Evolutionary conservation across 2,888 invertebrate genomes (phyloP).

Genomic region (Agrotis puta): DNA sequence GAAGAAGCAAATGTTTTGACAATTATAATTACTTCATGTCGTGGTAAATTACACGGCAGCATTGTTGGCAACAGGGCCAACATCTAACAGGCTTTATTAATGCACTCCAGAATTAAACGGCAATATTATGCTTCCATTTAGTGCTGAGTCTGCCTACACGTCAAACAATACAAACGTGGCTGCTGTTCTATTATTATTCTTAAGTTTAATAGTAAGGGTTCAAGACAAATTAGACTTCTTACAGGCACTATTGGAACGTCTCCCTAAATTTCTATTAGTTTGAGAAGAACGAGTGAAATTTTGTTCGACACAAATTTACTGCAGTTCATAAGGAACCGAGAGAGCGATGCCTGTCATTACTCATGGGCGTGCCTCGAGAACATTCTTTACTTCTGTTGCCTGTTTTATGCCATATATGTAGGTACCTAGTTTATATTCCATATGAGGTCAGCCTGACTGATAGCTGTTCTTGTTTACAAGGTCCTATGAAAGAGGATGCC

Average conservation of each 20-base stretch:
- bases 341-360: slow-evolving; percentile 84
- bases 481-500: slow-evolving; percentile 58
- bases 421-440: slow-evolving; percentile 78
- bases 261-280: slow-evolving; percentile 73
- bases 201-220: slow-evolving; percentile 33
- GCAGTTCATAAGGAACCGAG: slow-evolving; percentile 84
- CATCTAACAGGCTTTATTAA: not conserved
- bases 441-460: slow-evolving; percentile 76
- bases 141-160: not conserved
- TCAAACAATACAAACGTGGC: not conserved
- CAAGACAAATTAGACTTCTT: slow-evolving; percentile 55
- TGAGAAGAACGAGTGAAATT: slow-evolving; percentile 81
- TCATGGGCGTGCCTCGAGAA: slow-evolving; percentile 80
- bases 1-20: not conserved
- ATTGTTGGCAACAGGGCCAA: not conserved
- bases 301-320: slow-evolving; percentile 85
- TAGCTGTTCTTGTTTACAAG: slow-evolving; percentile 77
- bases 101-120: slow-evolving; percentile 13
- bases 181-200: not conserved
- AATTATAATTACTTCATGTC: not conserved
- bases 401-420: slow-evolving; percentile 56
- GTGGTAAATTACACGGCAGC: not conserved
- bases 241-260: slow-evolving; percentile 61
- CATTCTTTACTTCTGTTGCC: slow-evolving; percentile 77
- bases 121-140: slow-evolving; percentile 3